Conservation (phyloP, 1,140 invertebrate species). For the Globodera rostochiensis region DNA sequence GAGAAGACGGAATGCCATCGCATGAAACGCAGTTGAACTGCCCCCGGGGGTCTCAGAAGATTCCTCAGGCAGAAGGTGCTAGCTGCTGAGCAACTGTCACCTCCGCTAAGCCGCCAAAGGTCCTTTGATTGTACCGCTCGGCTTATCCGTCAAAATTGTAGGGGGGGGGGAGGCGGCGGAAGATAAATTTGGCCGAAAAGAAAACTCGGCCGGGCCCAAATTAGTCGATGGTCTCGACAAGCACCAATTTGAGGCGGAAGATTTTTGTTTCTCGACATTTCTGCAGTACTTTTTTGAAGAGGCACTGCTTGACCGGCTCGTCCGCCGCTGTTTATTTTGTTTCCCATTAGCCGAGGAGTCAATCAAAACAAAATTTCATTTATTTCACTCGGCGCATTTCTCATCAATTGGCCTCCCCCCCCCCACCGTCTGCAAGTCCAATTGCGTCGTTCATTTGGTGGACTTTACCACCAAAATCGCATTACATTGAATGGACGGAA, state of each 20-base stretch:
- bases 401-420: too few relatives aligned
- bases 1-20: neutral
- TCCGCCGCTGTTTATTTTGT: too few relatives aligned
- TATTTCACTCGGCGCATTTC: neutral
- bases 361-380: too few relatives aligned
- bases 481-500: neutral
- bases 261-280: neutral
- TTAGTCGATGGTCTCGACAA: neutral
- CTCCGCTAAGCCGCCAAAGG: neutral
- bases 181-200: slow-evolving; percentile 1
- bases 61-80: neutral
- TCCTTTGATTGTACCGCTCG: slow-evolving; percentile 1
- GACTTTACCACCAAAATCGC: neutral
- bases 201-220: neutral
- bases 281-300: too few relatives aligned
- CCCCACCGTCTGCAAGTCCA: neutral
- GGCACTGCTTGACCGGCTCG: too few relatives aligned
- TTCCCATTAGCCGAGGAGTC: too few relatives aligned
- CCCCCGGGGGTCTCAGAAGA: neutral
- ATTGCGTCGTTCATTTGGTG: neutral
- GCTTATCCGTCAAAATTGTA: neutral
- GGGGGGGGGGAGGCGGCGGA: too few relatives aligned
- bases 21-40: neutral
- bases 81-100: neutral
- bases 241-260: neutral